Conservation (phyloP, 2,113 vertebrate species). For the Cololabis saira region DNA sequence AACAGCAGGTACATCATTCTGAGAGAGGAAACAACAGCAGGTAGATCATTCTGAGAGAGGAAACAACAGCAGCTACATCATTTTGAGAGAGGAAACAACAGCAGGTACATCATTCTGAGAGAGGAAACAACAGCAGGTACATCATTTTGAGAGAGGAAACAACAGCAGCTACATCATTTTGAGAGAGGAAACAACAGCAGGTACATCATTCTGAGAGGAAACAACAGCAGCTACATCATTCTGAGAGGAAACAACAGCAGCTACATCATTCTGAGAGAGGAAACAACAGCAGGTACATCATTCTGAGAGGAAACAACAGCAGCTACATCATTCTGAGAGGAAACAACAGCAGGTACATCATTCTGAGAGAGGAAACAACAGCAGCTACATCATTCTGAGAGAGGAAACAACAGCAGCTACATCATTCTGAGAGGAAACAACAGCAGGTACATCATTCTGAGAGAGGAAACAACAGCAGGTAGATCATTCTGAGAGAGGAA, state of each 20-base stretch:
- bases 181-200: slow-evolving; percentile 16
- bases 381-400: slow-evolving; percentile 88
- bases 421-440: slow-evolving; percentile 9
- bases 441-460: slow-evolving; percentile 87
- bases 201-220: too few relatives aligned
- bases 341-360: slow-evolving; percentile 31
- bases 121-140: neutral
- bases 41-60: slow-evolving; percentile 88
- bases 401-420: neutral
- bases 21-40: slow-evolving; percentile 16
- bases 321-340: too few relatives aligned
- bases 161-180: slow-evolving; percentile 86
- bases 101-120: slow-evolving; percentile 88
- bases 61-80: slow-evolving; percentile 31
- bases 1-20: slow-evolving; percentile 86
- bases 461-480: neutral
- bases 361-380: slow-evolving; percentile 81
- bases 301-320: slow-evolving; percentile 3
- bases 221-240: neutral
- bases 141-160: slow-evolving; percentile 84
- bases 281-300: neutral
- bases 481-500: slow-evolving; percentile 86
- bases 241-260: neutral
- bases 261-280: slow-evolving; percentile 88
- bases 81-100: slow-evolving; percentile 81